Conservation (phyloP, 2,797 vertebrate genomes). For the Parambassis ranga region DNA sequence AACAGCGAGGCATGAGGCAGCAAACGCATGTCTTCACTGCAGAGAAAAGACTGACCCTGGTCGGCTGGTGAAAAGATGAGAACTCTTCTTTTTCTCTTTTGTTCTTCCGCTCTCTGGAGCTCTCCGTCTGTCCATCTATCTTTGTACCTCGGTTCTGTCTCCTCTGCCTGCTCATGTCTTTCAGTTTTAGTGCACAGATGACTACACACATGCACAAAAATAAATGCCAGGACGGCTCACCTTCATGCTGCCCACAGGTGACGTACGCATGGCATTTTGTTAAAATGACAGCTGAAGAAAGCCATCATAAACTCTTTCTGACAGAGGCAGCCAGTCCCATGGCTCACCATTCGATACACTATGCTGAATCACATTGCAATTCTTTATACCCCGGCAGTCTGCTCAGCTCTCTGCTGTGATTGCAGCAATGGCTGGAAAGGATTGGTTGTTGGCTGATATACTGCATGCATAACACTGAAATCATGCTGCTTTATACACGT, state of each 20-base stretch:
- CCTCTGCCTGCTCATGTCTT: background rate
- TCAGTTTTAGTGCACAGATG: background rate
- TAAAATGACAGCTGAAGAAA: constrained; percentile 28
- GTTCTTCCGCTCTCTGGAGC: too few relatives aligned
- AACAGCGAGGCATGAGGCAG: background rate
- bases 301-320: constrained; percentile 22
- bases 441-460: constrained; percentile 5
- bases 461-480: constrained; percentile 1
- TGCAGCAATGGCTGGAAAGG: background rate
- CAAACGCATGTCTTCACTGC: background rate
- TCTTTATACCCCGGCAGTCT: constrained; percentile 7
- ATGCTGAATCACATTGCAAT: background rate
- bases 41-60: background rate
- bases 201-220: background rate
- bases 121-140: background rate
- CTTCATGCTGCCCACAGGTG: constrained; percentile 14
- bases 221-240: constrained; percentile 1
- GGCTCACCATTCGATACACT: constrained; percentile 1
- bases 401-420: background rate
- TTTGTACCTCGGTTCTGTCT: background rate
- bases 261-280: constrained; percentile 17
- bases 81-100: background rate
- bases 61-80: background rate
- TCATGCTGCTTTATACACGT: background rate
- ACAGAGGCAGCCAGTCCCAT: constrained; percentile 18